These are phyloP conservation scores for Drosophila helvetica DNA, from an alignment of 2,888 invertebrate genomes.

Conservation along the genomic window DNA sequence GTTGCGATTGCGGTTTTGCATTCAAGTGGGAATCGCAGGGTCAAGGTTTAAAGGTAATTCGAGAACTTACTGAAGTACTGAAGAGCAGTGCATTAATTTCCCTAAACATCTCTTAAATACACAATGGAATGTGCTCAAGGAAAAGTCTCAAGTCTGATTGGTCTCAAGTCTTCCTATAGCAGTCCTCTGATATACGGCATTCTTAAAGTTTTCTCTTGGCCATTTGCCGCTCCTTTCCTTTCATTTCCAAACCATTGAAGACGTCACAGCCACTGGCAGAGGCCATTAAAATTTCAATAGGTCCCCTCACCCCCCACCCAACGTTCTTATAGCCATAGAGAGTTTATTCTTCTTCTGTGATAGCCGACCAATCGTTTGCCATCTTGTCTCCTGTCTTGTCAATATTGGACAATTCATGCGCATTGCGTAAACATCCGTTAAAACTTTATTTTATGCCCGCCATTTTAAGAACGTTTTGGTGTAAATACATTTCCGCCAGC, in stretches of 20 bases:
- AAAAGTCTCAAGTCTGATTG: neutral
- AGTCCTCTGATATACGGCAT: neutral
- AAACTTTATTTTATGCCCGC: slow-evolving; percentile 78
- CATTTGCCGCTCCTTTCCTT: neutral
- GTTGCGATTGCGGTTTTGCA: slow-evolving; percentile 38
- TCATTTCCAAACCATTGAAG: slow-evolving; percentile 16
- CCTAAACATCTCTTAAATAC: neutral
- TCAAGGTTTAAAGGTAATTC: neutral
- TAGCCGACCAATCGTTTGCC: slow-evolving; percentile 56
- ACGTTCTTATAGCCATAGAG: slow-evolving; percentile 18
- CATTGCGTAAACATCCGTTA: slow-evolving; percentile 77
- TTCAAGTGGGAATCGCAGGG: slow-evolving; percentile 16
- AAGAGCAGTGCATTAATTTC: neutral
- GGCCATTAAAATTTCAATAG: slow-evolving; percentile 67
- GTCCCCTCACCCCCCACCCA: too few relatives aligned
- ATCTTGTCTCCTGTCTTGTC: slow-evolving; percentile 73
- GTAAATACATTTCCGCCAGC: slow-evolving; percentile 76
- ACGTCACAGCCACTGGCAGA: slow-evolving; percentile 40
- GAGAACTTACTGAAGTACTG: neutral
- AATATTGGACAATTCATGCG: slow-evolving; percentile 79
- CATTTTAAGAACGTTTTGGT: slow-evolving; percentile 74
- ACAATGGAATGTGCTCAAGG: neutral
- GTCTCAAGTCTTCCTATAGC: neutral
- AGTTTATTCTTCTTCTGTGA: slow-evolving; percentile 19
- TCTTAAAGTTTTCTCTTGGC: slow-evolving; percentile 4